Base-by-base conservation (phyloP, 1,140 invertebrate species). In the Parasteatoda tepidariorum region DNA sequence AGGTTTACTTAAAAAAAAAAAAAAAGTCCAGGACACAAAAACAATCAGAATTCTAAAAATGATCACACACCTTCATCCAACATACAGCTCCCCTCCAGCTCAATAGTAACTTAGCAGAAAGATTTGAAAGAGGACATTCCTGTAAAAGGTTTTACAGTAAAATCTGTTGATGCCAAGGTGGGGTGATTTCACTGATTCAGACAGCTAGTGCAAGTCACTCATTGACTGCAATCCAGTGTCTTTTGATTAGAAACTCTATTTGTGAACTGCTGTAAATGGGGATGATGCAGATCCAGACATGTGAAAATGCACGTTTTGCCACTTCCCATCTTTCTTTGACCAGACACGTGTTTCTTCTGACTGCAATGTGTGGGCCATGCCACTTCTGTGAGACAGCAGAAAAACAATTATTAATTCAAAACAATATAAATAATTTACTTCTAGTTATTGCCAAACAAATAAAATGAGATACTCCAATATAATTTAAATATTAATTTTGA, bases 241-340 rank as follows among this genome's bases (percentile, higher is more conserved):
- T 64, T n/a, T 73, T 31, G 55, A 22, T 62, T 26, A 66, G 38
- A 64, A 57, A 66, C 55, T 74, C 48, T 84, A 84, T 48, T 84
- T 84, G 62, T 75, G 82, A 76, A 76, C 82, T 22, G 71, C 68
- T 15, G 82, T 61, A 33, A 84, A 84, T 67, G 71, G 73, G 67
- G 82, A 84, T 48, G 84, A 85, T 26, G 76, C 71, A 33, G 78
- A 83, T 41, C 64, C 70, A 24, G 92, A 93, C 59, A 96, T 93
- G 91, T 98, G 97, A 89, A 96, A 97, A 91, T 98, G 97, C 85
- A 98, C 95, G 90, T 96, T 96, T 88, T 96, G 96, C 97, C 97
- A 99, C 91, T 98, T 98, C 91, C 94, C 95, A 89, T 98, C 97
- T 88, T 94, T 94, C 89, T 96, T 96, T 89, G 98, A 96, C 97